Percentiles rank a stretch among this genome's conserved stretches.
These are phyloP conservation scores for Lycorma delicatula DNA, from an alignment of 1,140 invertebrate genomes.

Conservation along the genomic window DNA sequence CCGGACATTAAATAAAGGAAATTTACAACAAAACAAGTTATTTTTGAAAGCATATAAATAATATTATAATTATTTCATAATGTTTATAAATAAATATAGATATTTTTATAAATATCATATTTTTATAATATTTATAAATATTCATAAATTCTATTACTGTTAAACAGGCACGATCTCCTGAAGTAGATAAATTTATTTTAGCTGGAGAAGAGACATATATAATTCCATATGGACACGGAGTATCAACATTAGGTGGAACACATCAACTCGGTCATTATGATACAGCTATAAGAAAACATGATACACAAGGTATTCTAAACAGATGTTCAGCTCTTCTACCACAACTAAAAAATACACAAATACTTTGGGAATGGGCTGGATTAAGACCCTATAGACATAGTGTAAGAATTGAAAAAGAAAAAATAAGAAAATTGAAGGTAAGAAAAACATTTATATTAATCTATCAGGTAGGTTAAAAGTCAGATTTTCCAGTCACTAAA, in stretches of 20 bases:
- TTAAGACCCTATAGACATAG: conserved; percentile 6
- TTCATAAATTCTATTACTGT: no score
- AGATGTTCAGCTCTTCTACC: conserved; percentile 64
- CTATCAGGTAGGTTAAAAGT: no score
- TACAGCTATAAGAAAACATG: conserved; percentile 52
- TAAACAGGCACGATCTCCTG: no score
- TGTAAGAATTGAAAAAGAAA: conserved; percentile 7
- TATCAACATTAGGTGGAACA: conserved; percentile 70
- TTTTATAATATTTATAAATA: no score
- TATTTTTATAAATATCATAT: no score
- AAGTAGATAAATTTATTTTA: conserved; percentile 81
- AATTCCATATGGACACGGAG: conserved; percentile 61
- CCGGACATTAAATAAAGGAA: no score
- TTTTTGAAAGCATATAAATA: no score
- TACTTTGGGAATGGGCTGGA: conserved; percentile 49
- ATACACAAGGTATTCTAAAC: conserved; percentile 64
- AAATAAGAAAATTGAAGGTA: conserved; percentile 2
- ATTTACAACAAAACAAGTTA: no score
- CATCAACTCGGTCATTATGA: conserved; percentile 74
- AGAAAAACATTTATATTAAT: no score
- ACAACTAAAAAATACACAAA: conserved; percentile 45
- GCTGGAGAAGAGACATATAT: conserved; percentile 77
- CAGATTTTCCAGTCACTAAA: no score
- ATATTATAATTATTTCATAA: no score
- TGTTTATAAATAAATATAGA: no score